Evolutionary conservation across 1,140 invertebrate genomes (phyloP).

Genomic region (Homalodisca vitripennis): DNA sequence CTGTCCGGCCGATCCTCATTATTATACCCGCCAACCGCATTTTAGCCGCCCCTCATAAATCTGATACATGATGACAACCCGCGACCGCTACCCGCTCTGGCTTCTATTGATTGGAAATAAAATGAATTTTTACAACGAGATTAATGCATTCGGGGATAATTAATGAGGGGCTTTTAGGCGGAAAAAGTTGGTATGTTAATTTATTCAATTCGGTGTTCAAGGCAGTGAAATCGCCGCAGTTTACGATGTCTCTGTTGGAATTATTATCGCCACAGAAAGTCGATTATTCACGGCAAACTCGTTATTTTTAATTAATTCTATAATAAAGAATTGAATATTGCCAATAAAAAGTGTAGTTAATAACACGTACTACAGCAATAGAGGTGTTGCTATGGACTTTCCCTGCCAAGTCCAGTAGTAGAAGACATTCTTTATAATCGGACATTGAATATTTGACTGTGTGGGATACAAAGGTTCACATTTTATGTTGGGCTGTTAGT

Average conservation of each 20-base stretch:
- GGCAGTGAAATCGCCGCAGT: no score
- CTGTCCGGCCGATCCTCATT: background rate
- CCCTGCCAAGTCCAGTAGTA: no score
- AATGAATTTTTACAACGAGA: slow-evolving; percentile 7
- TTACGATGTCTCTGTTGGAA: background rate
- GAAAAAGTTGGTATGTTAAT: slow-evolving; percentile 14
- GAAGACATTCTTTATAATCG: no score
- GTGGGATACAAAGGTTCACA: no score
- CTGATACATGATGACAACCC: slow-evolving; percentile 14
- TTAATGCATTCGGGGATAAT: background rate
- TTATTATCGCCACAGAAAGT: background rate
- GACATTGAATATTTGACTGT: no score
- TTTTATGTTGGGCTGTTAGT: no score
- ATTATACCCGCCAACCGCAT: slow-evolving; percentile 14
- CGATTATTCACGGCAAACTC: background rate
- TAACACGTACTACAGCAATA: no score
- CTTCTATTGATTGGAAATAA: slow-evolving; percentile 21
- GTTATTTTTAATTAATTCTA: slow-evolving; percentile 5
- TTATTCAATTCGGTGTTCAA: slow-evolving; percentile 9
- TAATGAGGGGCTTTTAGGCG: slow-evolving; percentile 9
- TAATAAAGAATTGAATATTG: no score
- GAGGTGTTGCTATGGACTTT: no score
- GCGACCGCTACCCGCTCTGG: background rate
- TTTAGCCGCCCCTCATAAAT: slow-evolving; percentile 16
- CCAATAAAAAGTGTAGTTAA: no score